Evolutionary conservation across 2,113 vertebrate species (phyloP), one percentile per base, ranked within the genome.

Genomic region (Acanthisitta chloris): DNA sequence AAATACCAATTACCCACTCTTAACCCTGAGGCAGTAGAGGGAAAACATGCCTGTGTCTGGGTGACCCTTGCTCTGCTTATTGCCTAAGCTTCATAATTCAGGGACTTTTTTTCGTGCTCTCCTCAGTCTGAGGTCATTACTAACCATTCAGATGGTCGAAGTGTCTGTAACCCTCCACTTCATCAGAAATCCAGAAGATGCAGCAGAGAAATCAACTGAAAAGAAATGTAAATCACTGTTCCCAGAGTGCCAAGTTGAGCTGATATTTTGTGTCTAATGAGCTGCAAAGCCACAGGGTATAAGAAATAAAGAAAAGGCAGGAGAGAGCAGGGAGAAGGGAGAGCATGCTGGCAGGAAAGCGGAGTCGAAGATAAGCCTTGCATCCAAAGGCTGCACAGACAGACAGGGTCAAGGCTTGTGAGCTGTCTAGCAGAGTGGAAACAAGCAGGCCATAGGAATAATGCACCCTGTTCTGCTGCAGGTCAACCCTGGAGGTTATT

Each of bases 1-100:
- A 95, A 94, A 94, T 88, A 96, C 90, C 97, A 96, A 96, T 96
- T 97, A 97, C 79, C 90, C 88, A 86, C 82, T 94, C 88, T 93
- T 96, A 97, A 93, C 85, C 96, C 93, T 70, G 92, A 96, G 93
- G 94, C 90, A 93, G n/a, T 2, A 78, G 57, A 61, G 81, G 66
- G 29, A 5, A 96, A 96, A 86, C 67, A 93, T 26, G 71, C 43
- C 82, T 52, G 48, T 1, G 2, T 78, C 85, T 93, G 79, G 36
- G 45, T 96, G 95, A 93, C 96, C 92, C 72, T 83, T 92, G 88
- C 76, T 96, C 90, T 94, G 67, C 59, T 86, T 93, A 55, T 88
- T 88, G 78, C 85, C 72, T 45, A 77, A 83, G 57, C 82, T 86
- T 83, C 83, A 24, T 80, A 81, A 78, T 88, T 94, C 64, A 72